Base-by-base conservation (phyloP, 2,113 vertebrate species). In the Rissa tridactyla region DNA sequence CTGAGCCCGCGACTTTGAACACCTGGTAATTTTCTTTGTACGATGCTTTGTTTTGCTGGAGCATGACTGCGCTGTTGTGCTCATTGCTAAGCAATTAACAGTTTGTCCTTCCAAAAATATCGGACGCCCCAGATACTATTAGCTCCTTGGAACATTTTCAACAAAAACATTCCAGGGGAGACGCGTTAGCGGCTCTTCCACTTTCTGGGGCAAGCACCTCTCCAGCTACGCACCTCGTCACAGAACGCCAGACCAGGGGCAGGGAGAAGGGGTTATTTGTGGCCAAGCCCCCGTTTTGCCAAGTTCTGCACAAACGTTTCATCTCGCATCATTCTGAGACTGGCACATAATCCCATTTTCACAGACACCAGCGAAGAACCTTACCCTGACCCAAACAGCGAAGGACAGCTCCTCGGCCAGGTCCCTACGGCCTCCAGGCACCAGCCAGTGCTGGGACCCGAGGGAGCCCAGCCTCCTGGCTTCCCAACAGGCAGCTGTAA, bases 81-180 rank as follows among this genome's bases (percentile, higher is more conserved):
- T 72, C 80, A 88, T 64, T 86, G 79, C 79, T 81, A 71, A 93
- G 94, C 90, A 93, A 90, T 93, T 93, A 77, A 61, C 47, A 72
- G 62, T 82, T 85, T 82, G n/a, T 69, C 64, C 93, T 91, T 92
- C 92, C 94, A 96, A 80, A 95, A 92, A 58, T 58, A 83, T 11
- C 82, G 4, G 6, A 51, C 0, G 0, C 46, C 68, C 64, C 52
- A 86, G 54, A 88, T 34, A 9, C 26, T 46, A 13, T 57, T 72
- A 77, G 30, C 62, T 88, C 34, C 79, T 86, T 2, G 3, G 68
- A 90, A 90, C 26, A 22, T 30, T 92, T 90, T 88, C 92, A 93
- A 96, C 90, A 90, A 46, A 86, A 95, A 81, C 76, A 92, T 96
- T 90, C 82, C 92, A 73, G 19, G 44, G 62, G 44, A 85, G 54